Base-by-base conservation (phyloP, 2,888 invertebrate species). In the Trachelus stipa region DNA sequence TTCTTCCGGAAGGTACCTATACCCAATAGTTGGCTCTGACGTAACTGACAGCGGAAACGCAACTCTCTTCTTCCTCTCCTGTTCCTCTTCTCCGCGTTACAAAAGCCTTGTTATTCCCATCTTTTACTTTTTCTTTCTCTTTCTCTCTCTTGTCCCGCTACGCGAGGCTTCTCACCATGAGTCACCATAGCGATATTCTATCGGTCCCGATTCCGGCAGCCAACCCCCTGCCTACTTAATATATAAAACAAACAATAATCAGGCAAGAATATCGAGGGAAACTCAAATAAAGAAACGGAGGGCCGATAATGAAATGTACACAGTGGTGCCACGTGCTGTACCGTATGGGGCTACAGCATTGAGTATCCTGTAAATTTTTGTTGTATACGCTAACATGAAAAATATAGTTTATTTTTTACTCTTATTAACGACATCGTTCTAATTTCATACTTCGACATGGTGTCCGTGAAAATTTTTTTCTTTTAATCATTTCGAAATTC, bases 241-340 rank as follows among this genome's bases (percentile, higher is more conserved):
- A 79, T 80, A 77, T 69, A 74, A 79, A 80, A 77, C 77, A 75
- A 77, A 77, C 73, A 75, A 75, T 75, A 77, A 69, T 74, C 75
- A 81, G 77, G 73, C 74, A 76, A 71, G 73, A 77, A 77, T 77
- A 75, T 79, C 68, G 73, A 73, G 68, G 77, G 76, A 77, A 79
- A 82, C 77, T 75, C 80, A 79, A 79, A 79, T 76, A 77, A 69
- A 74, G 76, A 77, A 56, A 68, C 33, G 35, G 37, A 73, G 73
- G 77, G 37, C 74, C 74, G 79, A 76, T 81, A 81, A 81, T 78
- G 80, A 78, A 81, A 81, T 76, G 79, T 81, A 82, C 78, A 80
- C 82, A 79, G 76, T 69, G 73, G 69, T 74, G 76, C 56, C 23
- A 56, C 56, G 56, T 56, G 56, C 56, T 56, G 56, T 56, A 56